Evolutionary conservation across 2,888 invertebrate species (phyloP), one percentile per base, ranked within the genome.

Genomic region (Lasioglossum figueresi): DNA sequence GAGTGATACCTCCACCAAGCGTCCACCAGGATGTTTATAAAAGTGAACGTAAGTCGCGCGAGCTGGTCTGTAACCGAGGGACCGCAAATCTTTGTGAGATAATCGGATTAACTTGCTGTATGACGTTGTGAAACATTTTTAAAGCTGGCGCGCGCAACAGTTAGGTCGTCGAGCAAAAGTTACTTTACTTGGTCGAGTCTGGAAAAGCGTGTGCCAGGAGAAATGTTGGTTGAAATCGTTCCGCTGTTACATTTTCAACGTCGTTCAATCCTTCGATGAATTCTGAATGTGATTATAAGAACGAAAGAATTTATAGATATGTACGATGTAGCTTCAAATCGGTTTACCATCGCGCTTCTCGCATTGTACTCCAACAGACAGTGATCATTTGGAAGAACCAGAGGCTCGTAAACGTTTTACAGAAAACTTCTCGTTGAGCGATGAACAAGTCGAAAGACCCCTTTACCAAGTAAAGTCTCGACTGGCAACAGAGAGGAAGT

Each of bases 401-500:
- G 14, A 76, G 63, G 19, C 19, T n/a, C 23, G n/a, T 77, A 40
- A 77, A 37, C 76, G 76, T 27, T 23, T 52, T 19, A 19, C 6
- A 3, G 10, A 66, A 83, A 73, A 66, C 34, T 34, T 63, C 40
- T 83, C 45, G 19, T 40, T 8, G 37, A 43, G 40, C 76, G 59
- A 19, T 37, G 66, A 83, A 79, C 75, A 73, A 40, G 37, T n/a
- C 37, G 34, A 34, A 52, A 56, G 71, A 45, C 34, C 40, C 73
- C 74, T 66, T 68, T 37, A 45, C 27, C 31, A 6, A n/a, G 34
- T 68, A 48, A 52, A 59, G 80, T 76, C 77, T 59, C 74, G 76
- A 37, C 48, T 76, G 40, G 75, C 73, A 77, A 82, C 81, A 70
- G 83, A 82, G 48, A 75, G 76, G 71, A 83, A 84, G 79, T 83